These are phyloP conservation scores for Burhinus oedicnemus DNA, from an alignment of 2,113 vertebrate species.

Conservation along the genomic window DNA sequence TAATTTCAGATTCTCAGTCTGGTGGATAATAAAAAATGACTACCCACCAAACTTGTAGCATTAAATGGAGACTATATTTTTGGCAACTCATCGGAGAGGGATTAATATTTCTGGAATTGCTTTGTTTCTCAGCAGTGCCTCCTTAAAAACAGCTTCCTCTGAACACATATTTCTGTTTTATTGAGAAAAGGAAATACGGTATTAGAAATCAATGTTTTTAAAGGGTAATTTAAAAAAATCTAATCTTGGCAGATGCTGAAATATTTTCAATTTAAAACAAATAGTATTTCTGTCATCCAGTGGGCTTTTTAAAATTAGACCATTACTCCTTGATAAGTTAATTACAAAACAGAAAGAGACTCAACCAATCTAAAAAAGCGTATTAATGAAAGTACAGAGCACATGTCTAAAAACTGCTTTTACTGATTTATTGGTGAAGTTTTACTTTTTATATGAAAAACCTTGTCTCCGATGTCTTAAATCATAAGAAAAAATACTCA, in stretches of 20 bases:
- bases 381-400: conserved; percentile 44
- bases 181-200: conserved; percentile 40
- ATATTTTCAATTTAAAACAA: conserved; percentile 62
- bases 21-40: conserved; percentile 60
- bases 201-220: conserved; percentile 65
- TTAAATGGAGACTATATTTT: conserved; percentile 49
- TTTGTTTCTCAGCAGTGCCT: conserved; percentile 28
- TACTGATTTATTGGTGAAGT: conserved; percentile 60
- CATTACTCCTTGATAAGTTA: conserved; percentile 66
- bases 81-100: conserved; percentile 28
- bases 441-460: conserved; percentile 30
- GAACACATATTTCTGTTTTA: conserved; percentile 54
- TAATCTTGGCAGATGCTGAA: conserved; percentile 65
- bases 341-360: conserved; percentile 61
- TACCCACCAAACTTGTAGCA: conserved; percentile 22
- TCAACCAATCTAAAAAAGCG: not conserved
- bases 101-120: conserved; percentile 50
- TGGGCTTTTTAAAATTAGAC: conserved; percentile 45
- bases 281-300: conserved; percentile 62
- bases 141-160: conserved; percentile 37
- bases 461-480: not conserved
- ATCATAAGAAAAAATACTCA: conserved; percentile 38
- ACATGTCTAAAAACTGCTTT: conserved; percentile 31
- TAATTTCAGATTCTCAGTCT: conserved; percentile 62
- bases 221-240: conserved; percentile 67